Base-by-base conservation (phyloP, 2,797 vertebrate genomes). In the Epinephelus malabaricus region DNA sequence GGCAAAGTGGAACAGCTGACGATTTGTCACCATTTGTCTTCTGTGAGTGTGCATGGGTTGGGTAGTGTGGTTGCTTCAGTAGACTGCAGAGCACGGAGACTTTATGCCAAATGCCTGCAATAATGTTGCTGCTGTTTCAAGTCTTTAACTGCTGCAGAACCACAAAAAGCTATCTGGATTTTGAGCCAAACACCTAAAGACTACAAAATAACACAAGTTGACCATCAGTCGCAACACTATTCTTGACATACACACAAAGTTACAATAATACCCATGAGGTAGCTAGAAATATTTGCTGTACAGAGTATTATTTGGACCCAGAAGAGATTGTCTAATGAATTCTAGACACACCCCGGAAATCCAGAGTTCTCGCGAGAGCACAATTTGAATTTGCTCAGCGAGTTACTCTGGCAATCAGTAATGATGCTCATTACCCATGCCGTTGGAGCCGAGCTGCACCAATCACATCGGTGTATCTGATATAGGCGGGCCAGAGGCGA, bases 11-110 rank as follows among this genome's bases (percentile, higher is more conserved):
- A 34, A 30, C 1, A 66, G 55, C 74, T 64, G 7, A 51, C 19
- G 19, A 30, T 77, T 51, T 47, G 45, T 40, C 73, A 67, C 55
- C 9, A 53, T 61, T 67, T 76, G 65, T 58, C 53, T 19, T 45
- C 13, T 14, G 38, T 4, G 43, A 38, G 55, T 43, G 47, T 49
- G 11, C 3, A 3, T 10, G 18, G 15, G 60, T 6, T 23, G 21
- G 17, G 60, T 2, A 0, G 40, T 21, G 8, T 9, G 18, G 11
- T 3, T 13, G 25, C 21, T 76, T n/a, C 4, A 9, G 25, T 5
- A n/a, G 15, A 46, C 23, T 58, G 23, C 51, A 43, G 53, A 13
- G 21, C 2, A 18, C 8, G 12, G 25, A 6, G 47, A 49, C 47
- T 34, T 58, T 58, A 40, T 40, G 1, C 43, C 4, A 38, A 40